These are phyloP conservation scores for Centruroides sculpturatus DNA, from an alignment of 1,140 invertebrate genomes.

Conservation along the genomic window DNA sequence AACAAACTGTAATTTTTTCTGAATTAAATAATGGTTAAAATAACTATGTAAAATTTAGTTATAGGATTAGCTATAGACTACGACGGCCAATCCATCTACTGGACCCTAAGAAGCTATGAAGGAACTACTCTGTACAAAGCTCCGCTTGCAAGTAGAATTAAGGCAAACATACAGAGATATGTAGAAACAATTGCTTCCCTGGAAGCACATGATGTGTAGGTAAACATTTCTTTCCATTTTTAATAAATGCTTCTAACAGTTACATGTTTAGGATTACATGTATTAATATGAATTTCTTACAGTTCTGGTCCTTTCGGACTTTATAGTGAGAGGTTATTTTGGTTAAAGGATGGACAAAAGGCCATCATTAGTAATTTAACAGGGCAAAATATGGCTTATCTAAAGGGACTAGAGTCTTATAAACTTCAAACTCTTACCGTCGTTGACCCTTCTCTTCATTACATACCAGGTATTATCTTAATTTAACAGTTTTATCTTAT, in stretches of 20 bases:
- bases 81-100: slow-evolving; percentile 53
- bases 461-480: slow-evolving; percentile 30
- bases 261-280: no score
- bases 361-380: slow-evolving; percentile 60
- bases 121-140: slow-evolving; percentile 54
- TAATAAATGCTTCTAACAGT: no score
- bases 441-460: slow-evolving; percentile 49
- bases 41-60: slow-evolving; percentile 34
- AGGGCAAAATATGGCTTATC: slow-evolving; percentile 55
- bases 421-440: slow-evolving; percentile 55
- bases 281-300: not conserved
- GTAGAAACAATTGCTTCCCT: slow-evolving; percentile 4
- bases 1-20: no score
- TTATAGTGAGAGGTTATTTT: slow-evolving; percentile 60
- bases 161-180: not conserved
- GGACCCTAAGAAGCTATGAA: slow-evolving; percentile 57
- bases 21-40: no score
- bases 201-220: slow-evolving; percentile 8
- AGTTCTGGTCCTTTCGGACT: slow-evolving; percentile 47
- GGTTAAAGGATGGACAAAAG: slow-evolving; percentile 57
- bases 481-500: not conserved
- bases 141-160: slow-evolving; percentile 38
- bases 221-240: not conserved
- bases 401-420: slow-evolving; percentile 43
- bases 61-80: slow-evolving; percentile 66